These are phyloP conservation scores for Polydrusus pterygomalis DNA, from an alignment of 2,888 invertebrate genomes.

Conservation along the genomic window DNA sequence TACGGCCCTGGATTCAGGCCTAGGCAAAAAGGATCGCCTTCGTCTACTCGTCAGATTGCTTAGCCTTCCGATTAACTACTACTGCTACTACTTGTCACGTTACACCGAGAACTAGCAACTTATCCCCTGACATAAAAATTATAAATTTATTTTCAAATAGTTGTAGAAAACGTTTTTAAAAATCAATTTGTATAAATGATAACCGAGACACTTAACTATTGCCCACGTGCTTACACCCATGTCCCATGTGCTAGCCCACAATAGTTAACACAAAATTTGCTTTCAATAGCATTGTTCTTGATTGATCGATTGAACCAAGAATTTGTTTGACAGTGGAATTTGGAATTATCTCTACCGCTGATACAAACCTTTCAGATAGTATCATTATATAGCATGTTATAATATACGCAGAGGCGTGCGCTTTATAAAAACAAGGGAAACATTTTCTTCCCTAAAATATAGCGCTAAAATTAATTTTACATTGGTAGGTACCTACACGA, in stretches of 20 bases:
- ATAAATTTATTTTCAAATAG: neutral
- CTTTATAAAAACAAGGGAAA: no score
- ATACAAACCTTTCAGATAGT: conserved; percentile 44
- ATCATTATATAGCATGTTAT: conserved; percentile 39
- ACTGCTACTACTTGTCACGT: no score
- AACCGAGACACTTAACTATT: conserved; percentile 1
- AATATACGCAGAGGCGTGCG: neutral
- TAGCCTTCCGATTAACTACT: no score
- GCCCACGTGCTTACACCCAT: conserved; percentile 35
- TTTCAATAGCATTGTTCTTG: conserved; percentile 43
- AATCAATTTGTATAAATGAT: conserved; percentile 22
- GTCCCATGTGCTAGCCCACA: conserved; percentile 27
- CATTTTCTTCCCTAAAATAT: no score
- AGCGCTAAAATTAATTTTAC: no score
- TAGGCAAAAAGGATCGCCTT: no score
- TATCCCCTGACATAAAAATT: no score
- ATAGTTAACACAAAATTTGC: conserved; percentile 43
- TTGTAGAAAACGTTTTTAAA: conserved; percentile 4
- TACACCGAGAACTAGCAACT: no score
- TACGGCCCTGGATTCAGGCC: no score
- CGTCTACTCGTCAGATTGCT: no score
- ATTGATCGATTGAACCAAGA: conserved; percentile 46
- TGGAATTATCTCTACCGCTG: conserved; percentile 46
- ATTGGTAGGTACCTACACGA: no score
- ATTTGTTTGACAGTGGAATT: conserved; percentile 50